Conservation (phyloP, 2,113 vertebrate species). For the Hemicordylus capensis region DNA sequence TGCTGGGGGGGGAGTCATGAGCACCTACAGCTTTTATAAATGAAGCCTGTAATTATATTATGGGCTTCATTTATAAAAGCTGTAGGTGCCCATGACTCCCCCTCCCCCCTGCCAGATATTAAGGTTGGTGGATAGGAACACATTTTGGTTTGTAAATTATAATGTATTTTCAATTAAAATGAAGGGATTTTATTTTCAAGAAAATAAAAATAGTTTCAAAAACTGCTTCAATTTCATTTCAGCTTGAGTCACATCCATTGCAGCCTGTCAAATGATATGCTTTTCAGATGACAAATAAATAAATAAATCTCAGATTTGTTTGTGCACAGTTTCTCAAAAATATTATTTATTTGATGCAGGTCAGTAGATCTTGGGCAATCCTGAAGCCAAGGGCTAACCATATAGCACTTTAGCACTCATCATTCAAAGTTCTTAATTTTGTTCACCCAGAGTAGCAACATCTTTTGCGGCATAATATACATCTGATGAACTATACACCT, state of each 20-base stretch:
- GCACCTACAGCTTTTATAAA: not conserved
- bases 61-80: not conserved
- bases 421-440: accelerated
- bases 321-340: not conserved
- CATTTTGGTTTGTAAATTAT: not conserved
- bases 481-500: not conserved
- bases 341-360: not conserved
- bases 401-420: not conserved
- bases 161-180: not conserved
- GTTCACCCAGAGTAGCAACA: not conserved
- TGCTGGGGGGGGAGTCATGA: not conserved
- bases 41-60: not conserved
- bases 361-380: too few species aligned
- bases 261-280: not conserved
- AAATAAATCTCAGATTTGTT: not conserved
- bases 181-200: not conserved
- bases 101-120: too few species aligned
- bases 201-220: too few species aligned
- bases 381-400: not conserved
- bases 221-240: not conserved
- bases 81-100: not conserved
- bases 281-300: not conserved
- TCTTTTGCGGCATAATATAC: not conserved
- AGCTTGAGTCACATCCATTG: not conserved
- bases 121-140: not conserved